Evolutionary conservation across 2,888 invertebrate species (phyloP).

Genomic region (Troides oblongomaculatus): DNA sequence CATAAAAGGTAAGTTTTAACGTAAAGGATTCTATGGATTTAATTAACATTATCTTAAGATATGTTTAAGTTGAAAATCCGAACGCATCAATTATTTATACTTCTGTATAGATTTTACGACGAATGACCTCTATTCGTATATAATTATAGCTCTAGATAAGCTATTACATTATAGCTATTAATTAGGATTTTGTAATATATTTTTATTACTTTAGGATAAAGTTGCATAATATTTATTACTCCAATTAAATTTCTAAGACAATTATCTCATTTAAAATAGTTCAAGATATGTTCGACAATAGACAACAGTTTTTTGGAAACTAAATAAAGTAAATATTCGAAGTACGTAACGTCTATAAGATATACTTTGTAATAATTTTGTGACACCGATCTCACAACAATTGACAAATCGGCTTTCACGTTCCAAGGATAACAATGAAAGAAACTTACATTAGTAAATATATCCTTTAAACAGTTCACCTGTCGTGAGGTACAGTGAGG

Average conservation of each 20-base stretch:
- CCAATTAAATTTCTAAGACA: not conserved
- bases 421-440: not conserved
- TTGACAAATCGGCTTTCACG: too few species aligned
- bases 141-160: not conserved
- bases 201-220: too few species aligned
- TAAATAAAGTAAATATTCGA: not conserved
- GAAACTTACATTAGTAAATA: slow-evolving; percentile 46
- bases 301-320: not conserved
- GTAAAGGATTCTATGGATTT: not conserved
- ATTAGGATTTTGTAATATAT: not conserved
- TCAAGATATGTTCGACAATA: not conserved
- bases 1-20: not conserved
- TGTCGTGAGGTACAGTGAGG: slow-evolving; percentile 60
- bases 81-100: not conserved
- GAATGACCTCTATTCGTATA: too few species aligned
- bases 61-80: too few species aligned
- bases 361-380: too few species aligned
- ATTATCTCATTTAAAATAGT: not conserved
- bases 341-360: too few species aligned
- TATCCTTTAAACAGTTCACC: slow-evolving; percentile 60
- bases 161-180: not conserved
- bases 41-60: slow-evolving; percentile 1
- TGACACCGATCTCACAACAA: too few species aligned
- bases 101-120: too few species aligned
- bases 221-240: not conserved